A percentile compares a stretch with the other conserved stretches of the same genome.
Evolutionary conservation across 1,140 invertebrate genomes (phyloP).

Genomic region (Bombus cullumanus): DNA sequence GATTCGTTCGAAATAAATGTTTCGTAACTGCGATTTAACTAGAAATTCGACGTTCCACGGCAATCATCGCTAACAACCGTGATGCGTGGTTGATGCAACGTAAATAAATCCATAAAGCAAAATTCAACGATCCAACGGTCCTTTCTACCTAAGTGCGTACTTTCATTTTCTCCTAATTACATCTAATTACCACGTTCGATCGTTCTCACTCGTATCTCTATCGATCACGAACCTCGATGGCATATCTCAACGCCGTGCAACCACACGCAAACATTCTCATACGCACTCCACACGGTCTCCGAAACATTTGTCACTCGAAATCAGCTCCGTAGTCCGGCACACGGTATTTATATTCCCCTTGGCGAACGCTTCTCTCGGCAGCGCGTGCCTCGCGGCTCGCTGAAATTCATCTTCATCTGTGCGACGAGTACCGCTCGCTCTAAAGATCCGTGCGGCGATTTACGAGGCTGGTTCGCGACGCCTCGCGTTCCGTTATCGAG

Average conservation of each 20-base stretch:
- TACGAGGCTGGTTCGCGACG: not conserved
- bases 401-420: conserved; percentile 3
- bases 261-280: not conserved
- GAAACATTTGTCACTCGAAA: conserved; percentile 10
- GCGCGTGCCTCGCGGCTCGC: not conserved
- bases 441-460: not conserved
- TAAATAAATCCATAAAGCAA: not conserved
- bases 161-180: not conserved
- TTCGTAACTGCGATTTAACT: too few relatives aligned
- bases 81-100: not conserved
- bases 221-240: too few relatives aligned
- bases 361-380: not conserved
- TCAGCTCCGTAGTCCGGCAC: not conserved
- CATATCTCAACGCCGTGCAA: not conserved
- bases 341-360: not conserved
- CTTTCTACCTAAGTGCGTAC: not conserved
- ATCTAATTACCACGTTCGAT: not conserved
- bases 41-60: not conserved
- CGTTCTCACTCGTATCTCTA: not conserved
- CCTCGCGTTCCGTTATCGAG: conserved; percentile 17
- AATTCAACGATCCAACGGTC: too few relatives aligned
- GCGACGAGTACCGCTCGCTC: not conserved
- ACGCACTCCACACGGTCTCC: not conserved
- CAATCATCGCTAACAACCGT: not conserved
- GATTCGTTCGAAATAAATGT: too few relatives aligned